Conservation (phyloP, 2,797 vertebrate genomes). For the Phalloptychus januarius region DNA sequence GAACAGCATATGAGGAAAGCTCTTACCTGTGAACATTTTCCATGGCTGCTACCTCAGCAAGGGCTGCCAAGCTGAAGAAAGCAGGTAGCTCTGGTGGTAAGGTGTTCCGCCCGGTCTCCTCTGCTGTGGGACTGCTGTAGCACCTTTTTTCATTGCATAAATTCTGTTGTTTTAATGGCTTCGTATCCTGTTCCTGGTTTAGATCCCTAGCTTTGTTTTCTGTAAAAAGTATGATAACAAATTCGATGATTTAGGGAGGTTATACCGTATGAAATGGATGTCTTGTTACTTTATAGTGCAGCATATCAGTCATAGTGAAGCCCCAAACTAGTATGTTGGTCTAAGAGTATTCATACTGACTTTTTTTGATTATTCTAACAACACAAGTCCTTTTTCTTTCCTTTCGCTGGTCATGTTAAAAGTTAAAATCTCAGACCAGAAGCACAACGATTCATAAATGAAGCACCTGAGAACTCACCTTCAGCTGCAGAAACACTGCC, state of each 20-base stretch:
- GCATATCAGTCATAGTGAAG: background rate
- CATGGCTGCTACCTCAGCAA: slow-evolving; percentile 99
- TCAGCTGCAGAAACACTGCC: slow-evolving; percentile 91
- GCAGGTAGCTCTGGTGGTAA: slow-evolving; percentile 83
- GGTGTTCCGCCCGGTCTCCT: slow-evolving; percentile 82
- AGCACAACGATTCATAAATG: background rate
- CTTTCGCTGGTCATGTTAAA: background rate
- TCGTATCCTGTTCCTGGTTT: slow-evolving; percentile 86
- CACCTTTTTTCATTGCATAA: slow-evolving; percentile 87
- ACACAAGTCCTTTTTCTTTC: background rate
- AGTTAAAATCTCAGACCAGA: background rate
- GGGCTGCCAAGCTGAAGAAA: slow-evolving; percentile 95
- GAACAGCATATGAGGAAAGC: background rate
- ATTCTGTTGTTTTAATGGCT: slow-evolving; percentile 84
- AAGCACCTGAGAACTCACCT: slow-evolving; percentile 72
- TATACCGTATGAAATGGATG: background rate
- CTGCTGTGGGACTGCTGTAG: slow-evolving; percentile 75
- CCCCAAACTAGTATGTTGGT: background rate
- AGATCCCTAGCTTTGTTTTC: slow-evolving; percentile 90
- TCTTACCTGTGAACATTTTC: slow-evolving; percentile 95
- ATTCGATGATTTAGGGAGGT: background rate
- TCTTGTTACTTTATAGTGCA: background rate
- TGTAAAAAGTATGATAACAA: slow-evolving; percentile 43
- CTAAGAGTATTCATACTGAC: background rate
- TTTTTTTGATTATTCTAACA: background rate